phyloP scores from a whole-genome alignment of 2,113 vertebrate species.

The Lophotis ruficrista region DNA sequence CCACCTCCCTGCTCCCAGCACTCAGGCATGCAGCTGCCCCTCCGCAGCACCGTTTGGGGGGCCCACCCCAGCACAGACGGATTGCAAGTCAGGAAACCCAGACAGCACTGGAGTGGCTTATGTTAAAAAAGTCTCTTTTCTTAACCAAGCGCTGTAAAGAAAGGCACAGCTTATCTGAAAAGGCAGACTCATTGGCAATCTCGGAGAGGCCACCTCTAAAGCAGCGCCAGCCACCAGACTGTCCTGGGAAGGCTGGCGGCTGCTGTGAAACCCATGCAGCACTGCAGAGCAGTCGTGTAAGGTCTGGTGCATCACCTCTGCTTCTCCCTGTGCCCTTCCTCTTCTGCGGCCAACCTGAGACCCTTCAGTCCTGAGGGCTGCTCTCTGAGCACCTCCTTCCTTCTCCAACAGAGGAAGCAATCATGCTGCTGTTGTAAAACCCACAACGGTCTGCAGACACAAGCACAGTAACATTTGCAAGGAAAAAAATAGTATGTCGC shows the following conservation, averaged over 20 bases:
- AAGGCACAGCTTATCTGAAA: not conserved
- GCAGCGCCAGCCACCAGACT: not conserved
- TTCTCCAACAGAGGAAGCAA: not conserved
- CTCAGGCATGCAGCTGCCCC: not conserved
- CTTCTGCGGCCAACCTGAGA: fast-evolving
- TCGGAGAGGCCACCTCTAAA: not conserved
- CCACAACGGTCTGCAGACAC: not conserved
- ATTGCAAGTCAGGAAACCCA: not conserved
- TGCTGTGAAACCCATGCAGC: not conserved
- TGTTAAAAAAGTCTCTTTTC: not conserved
- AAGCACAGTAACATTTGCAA: not conserved
- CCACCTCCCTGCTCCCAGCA: not conserved
- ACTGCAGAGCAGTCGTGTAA: not conserved
- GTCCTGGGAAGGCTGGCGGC: not conserved
- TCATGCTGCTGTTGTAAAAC: fast-evolving
- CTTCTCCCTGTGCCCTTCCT: not conserved
- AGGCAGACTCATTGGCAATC: not conserved
- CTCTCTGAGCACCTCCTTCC: not conserved
- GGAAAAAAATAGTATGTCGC: not conserved
- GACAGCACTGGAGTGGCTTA: not conserved
- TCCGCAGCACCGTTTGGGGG: not conserved
- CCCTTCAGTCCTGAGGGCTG: fast-evolving
- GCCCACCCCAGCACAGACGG: fast-evolving
- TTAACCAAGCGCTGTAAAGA: not conserved
- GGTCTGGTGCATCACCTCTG: not conserved